These are phyloP conservation scores for Vandiemenella viatica DNA, from an alignment of 2,888 invertebrate species.

Conservation along the genomic window DNA sequence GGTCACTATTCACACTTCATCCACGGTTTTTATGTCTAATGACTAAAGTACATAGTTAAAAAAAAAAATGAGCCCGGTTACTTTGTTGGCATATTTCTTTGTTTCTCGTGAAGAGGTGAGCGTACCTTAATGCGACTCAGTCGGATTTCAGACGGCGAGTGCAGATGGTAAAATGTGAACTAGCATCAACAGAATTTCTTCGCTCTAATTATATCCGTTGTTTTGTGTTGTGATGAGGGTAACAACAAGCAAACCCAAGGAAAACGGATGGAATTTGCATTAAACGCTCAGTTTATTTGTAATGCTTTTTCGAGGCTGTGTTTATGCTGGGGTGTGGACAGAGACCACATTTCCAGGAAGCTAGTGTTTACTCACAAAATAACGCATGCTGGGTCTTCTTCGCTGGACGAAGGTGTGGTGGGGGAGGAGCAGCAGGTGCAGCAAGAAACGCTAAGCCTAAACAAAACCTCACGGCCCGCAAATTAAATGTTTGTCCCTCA, in stretches of 20 bases:
- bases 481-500: conserved; percentile 17
- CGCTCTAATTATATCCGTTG: too few relatives aligned
- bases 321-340: conserved; percentile 17
- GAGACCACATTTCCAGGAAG: conserved; percentile 16
- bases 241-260: conserved; percentile 7
- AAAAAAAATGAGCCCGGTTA: too few relatives aligned
- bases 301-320: conserved; percentile 17
- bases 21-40: too few relatives aligned
- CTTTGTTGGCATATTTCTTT: too few relatives aligned
- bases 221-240: background rate
- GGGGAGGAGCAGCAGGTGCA: background rate
- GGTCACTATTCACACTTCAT: too few relatives aligned
- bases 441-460: conserved; percentile 7
- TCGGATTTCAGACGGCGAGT: too few relatives aligned
- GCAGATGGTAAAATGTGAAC: too few relatives aligned
- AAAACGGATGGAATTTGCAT: conserved; percentile 17
- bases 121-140: too few relatives aligned
- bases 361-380: conserved; percentile 18
- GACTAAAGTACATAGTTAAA: too few relatives aligned
- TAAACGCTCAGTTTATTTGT: conserved; percentile 17
- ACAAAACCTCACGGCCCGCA: conserved; percentile 7
- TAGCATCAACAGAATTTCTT: too few relatives aligned
- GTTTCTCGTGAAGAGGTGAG: too few relatives aligned
- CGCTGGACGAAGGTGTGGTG: conserved; percentile 3
- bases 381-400: conserved; percentile 10